Percentiles rank a stretch among this genome's conserved stretches.
phyloP scores from a whole-genome alignment of 2,888 invertebrate species.

The Crematogaster levior region DNA sequence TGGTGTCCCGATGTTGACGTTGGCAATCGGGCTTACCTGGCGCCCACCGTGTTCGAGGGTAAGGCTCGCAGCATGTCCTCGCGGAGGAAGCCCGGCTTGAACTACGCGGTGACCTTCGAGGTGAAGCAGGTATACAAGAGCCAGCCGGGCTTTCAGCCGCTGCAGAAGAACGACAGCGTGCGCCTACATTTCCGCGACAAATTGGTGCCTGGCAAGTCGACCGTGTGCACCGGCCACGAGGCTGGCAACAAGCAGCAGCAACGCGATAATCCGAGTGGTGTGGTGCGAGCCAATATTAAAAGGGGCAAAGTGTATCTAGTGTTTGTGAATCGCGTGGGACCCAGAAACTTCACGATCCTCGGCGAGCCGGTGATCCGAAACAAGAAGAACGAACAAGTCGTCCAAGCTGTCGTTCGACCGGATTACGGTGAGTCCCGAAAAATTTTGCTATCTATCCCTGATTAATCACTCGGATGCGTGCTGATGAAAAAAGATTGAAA shows the following conservation, averaged over 20 bases:
- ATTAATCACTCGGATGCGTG: background rate
- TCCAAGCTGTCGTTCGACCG: conserved; percentile 85
- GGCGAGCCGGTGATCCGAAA: conserved; percentile 87
- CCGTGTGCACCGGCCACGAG: conserved; percentile 81
- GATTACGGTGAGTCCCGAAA: conserved; percentile 83
- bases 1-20: conserved; percentile 89
- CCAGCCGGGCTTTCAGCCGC: conserved; percentile 85
- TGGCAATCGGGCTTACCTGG: conserved; percentile 88
- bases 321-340: conserved; percentile 88
- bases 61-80: conserved; percentile 89
- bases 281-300: conserved; percentile 87
- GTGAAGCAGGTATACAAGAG: conserved; percentile 89
- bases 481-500: background rate
- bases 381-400: conserved; percentile 85
- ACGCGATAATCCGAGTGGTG: conserved; percentile 80
- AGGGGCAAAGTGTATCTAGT: conserved; percentile 88
- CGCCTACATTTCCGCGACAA: conserved; percentile 87
- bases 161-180: conserved; percentile 86
- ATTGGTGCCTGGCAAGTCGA: conserved; percentile 82
- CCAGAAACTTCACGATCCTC: conserved; percentile 87
- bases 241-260: conserved; percentile 71
- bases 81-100: conserved; percentile 86
- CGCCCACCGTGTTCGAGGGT: conserved; percentile 90
- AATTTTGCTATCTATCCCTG: background rate
- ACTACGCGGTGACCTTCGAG: conserved; percentile 90